Evolutionary conservation across 2,113 vertebrate genomes (phyloP).

Genomic region (Oriolus oriolus): DNA sequence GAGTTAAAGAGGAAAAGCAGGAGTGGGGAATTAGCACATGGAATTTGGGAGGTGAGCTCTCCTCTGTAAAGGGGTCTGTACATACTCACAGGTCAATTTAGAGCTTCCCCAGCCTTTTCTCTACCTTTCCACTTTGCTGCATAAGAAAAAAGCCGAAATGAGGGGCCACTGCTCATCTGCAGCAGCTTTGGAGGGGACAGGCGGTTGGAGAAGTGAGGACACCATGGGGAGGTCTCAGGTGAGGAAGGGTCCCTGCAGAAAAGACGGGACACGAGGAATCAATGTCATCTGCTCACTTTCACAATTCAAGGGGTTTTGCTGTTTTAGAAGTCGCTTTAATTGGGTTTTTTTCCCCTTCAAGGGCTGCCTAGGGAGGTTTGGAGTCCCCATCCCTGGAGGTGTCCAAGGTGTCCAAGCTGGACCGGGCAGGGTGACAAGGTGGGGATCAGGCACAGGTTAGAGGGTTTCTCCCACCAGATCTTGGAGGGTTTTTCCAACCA

Average conservation of each 20-base stretch:
- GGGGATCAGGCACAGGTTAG: not conserved
- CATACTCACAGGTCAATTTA: fast-evolving
- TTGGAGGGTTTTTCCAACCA: not conserved
- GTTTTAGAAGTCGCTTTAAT: not conserved
- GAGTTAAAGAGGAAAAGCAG: not conserved
- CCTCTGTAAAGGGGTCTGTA: fast-evolving
- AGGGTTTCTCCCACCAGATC: too few species aligned
- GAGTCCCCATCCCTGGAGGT: not conserved
- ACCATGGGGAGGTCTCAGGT: fast-evolving
- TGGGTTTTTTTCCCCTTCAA: fast-evolving
- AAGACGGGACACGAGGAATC: fast-evolving
- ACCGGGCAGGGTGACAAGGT: not conserved
- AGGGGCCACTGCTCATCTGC: not conserved
- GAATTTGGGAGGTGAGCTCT: not conserved
- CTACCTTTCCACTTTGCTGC: not conserved
- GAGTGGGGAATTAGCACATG: fast-evolving
- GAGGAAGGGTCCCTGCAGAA: not conserved
- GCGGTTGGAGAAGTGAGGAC: not conserved
- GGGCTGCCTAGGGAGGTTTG: not conserved
- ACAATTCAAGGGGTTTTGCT: fast-evolving
- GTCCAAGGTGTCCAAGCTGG: not conserved
- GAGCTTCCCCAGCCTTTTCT: not conserved
- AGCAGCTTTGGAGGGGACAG: not conserved
- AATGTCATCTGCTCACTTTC: not conserved
- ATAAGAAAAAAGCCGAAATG: fast-evolving